A percentile compares a stretch with the other conserved stretches of the same genome.
Evolutionary conservation across 2,888 invertebrate genomes (phyloP).

Genomic region (Crepidodera aurea): DNA sequence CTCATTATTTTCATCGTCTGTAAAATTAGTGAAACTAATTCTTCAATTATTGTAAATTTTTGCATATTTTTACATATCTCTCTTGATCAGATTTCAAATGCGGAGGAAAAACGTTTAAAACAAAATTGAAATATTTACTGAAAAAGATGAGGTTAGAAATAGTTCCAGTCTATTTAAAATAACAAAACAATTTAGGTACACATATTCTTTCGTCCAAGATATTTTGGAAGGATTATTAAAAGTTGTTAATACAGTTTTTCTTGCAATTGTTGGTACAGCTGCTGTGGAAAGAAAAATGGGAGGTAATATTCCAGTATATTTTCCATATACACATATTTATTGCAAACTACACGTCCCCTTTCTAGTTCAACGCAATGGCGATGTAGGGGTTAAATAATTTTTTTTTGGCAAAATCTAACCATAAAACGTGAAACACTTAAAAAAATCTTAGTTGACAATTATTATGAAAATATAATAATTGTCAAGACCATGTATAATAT

Average conservation of each 20-base stretch:
- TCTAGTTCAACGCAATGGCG: constrained; percentile 52
- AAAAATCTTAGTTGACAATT: constrained; percentile 41
- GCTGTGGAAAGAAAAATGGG: constrained; percentile 24
- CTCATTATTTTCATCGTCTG: no score
- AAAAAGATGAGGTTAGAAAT: no score
- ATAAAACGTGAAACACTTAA: constrained; percentile 55
- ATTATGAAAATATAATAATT: constrained; percentile 39
- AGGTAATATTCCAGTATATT: constrained; percentile 33
- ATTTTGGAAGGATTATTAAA: no score
- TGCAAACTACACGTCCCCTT: constrained; percentile 59
- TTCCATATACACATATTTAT: constrained; percentile 48
- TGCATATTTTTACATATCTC: no score
- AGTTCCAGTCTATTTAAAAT: no score
- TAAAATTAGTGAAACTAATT: no score
- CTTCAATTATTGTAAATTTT: no score
- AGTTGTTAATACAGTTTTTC: neutral
- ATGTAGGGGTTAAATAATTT: constrained; percentile 50
- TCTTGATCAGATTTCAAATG: no score
- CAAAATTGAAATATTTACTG: no score
- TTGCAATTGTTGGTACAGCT: constrained; percentile 11
- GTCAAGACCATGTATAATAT: constrained; percentile 34
- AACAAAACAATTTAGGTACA: no score
- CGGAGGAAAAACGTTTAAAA: no score
- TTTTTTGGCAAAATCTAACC: constrained; percentile 54
- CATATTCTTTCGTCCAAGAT: neutral